phyloP scores from a whole-genome alignment of 2,888 invertebrate genomes.

The Dolichomitus sp. region DNA sequence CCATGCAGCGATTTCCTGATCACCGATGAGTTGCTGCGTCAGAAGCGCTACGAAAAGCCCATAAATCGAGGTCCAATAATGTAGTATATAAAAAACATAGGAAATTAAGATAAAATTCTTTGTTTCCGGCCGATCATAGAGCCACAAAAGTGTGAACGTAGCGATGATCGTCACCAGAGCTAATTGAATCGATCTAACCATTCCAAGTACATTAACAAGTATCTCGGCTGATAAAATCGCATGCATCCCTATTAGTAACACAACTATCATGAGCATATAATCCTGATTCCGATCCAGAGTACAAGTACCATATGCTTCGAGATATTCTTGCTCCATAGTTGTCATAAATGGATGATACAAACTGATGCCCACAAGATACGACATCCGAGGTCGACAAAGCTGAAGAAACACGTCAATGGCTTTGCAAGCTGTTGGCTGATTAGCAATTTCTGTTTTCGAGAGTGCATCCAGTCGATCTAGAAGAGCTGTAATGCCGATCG shows the following conservation, averaged over 20 bases:
- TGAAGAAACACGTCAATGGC: slow-evolving; percentile 54
- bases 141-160: slow-evolving; percentile 20
- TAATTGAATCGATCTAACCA: slow-evolving; percentile 4
- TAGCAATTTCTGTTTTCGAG: slow-evolving; percentile 30
- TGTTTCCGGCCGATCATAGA: background rate
- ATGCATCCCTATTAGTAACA: slow-evolving; percentile 28
- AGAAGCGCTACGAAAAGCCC: slow-evolving; percentile 32
- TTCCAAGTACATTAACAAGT: slow-evolving; percentile 39
- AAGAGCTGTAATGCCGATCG: slow-evolving; percentile 15
- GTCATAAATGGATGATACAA: slow-evolving; percentile 48
- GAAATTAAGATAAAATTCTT: slow-evolving; percentile 23
- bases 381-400: slow-evolving; percentile 49
- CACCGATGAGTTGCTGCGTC: slow-evolving; percentile 48
- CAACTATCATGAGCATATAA: slow-evolving; percentile 27
- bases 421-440: slow-evolving; percentile 40
- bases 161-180: background rate
- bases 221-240: slow-evolving; percentile 48
- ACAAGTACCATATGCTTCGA: slow-evolving; percentile 45
- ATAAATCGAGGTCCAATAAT: slow-evolving; percentile 45
- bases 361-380: slow-evolving; percentile 51
- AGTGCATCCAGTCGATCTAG: slow-evolving; percentile 30
- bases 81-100: slow-evolving; percentile 29
- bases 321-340: slow-evolving; percentile 27
- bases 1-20: slow-evolving; percentile 55
- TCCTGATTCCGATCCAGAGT: background rate